Conservation (phyloP, 2,113 vertebrate species). For the Isurus oxyrinchus region DNA sequence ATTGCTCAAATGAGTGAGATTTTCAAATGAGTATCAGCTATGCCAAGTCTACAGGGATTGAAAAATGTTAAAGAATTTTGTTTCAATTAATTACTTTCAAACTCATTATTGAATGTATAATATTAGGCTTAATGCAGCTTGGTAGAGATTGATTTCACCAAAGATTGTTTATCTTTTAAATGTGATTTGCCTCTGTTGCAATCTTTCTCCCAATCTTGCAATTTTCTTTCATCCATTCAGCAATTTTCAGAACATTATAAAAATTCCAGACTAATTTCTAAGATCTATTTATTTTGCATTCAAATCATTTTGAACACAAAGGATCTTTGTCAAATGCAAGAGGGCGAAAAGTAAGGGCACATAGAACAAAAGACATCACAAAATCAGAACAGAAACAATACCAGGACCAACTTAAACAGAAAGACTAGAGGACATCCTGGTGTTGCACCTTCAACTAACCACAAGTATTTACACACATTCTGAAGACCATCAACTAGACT, state of each 20-base stretch:
- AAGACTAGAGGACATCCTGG: neutral
- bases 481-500: neutral
- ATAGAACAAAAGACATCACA: neutral
- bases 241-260: neutral
- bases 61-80: neutral
- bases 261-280: neutral
- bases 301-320: neutral
- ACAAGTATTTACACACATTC: neutral
- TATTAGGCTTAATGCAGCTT: neutral
- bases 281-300: neutral
- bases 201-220: neutral
- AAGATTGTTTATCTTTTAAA: neutral
- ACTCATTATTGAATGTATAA: neutral
- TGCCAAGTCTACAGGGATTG: neutral
- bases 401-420: neutral
- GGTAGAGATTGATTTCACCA: neutral
- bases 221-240: neutral
- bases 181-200: too few species aligned
- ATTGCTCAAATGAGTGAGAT: neutral
- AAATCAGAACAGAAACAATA: neutral
- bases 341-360: neutral
- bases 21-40: neutral
- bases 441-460: neutral
- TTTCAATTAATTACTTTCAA: constrained; percentile 19
- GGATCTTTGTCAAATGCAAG: neutral